Evolutionary conservation across 2,797 vertebrate species (phyloP), one percentile per base, ranked within the genome.

Genomic region (Gallinago solitaria): DNA sequence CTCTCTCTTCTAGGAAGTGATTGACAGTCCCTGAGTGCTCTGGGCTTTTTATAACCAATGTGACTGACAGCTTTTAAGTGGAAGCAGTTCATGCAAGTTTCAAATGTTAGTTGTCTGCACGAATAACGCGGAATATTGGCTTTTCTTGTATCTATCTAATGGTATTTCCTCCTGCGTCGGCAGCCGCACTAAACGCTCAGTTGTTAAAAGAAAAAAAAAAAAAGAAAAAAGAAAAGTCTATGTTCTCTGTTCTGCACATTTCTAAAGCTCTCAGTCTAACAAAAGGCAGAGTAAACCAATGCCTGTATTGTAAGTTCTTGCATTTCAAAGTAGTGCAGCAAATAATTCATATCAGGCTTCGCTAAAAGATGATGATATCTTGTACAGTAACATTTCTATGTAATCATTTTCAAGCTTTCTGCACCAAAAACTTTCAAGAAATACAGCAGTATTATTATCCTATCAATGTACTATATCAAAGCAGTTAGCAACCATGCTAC

Each of bases 41-140:
- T 51, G 88, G 74, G 95, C 96, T 97, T 97, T 97, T 96, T 97
- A 93, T 97, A 97, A 92, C 90, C 64, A 50, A 75, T 18, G 65
- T 97, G 97, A 97, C 95, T 98, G 98, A 97, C 97, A 93, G 83
- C 77, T 96, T 96, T 96, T 95, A 93, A 96, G 77, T 90, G 96
- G 91, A 96, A 89, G 87, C 65, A 83, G 92, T 96, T 97, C 78
- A 11, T 83, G 63, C 73, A 93, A 91, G 69, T 94, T 97, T 94
- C 87, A 96, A 94, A 95, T 87, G 79, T 89, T 95, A 93, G 95
- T 92, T 93, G 96, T 94, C 95, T 95, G 91, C 90, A 93, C 11
- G 71, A 95, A 96, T 95, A 94, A 96, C 24, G 71, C 2, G 3
- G 91, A 95, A 96, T 96, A 97, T 59, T 89, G 83, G 91, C 94